Base-by-base conservation (phyloP, 2,888 invertebrate genomes). In the Liodrosophila aerea region DNA sequence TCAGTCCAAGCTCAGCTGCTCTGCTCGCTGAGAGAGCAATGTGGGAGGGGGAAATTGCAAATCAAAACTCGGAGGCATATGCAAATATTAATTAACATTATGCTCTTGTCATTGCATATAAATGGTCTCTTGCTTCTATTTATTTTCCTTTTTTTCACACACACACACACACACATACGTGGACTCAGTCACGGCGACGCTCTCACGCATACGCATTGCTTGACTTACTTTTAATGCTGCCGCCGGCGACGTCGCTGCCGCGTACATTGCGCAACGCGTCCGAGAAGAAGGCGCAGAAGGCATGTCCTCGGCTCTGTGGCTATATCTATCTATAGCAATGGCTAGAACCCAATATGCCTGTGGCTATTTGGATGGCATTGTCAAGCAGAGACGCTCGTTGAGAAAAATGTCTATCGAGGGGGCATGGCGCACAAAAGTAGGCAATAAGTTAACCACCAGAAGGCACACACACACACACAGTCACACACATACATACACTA, bases 211-310 rank as follows among this genome's bases (percentile, higher is more conserved):
- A 57, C 69, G 63, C 69, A 41, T 60, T 51, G 76, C 76, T 64
- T 72, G 81, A 75, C 76, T 84, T 77, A 84, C 76, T 73, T 77
- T 81, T 49, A 62, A 40, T 30, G 59, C 76, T 67, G 73, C 61
- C 59, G 63, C 62, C 73, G 81, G 58, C 60, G 69, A 56, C 69
- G 68, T 62, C 63, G 60, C 54, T 71, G 75, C 60, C 71, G 64
- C 61, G 61, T 61, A 69, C 84, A 81, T 81, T 81, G 81, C 81
- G 81, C 81, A 81, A 81, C 84, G 81, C 73, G 60, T 58, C 46
- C 49, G 30, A 51, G 50, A 39, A 27, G n/a, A 37, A 36, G 31
- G 66, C 57, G 52, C 47, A 46, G 46, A 34, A 49, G 58, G 66
- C 61, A 61, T 60, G 68, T 61, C 63, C 68, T 67, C 62, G 61